A percentile compares a stretch with the other conserved stretches of the same genome.
Evolutionary conservation across 2,797 vertebrate species (phyloP).

Genomic region (Setipinna tenuifilis): DNA sequence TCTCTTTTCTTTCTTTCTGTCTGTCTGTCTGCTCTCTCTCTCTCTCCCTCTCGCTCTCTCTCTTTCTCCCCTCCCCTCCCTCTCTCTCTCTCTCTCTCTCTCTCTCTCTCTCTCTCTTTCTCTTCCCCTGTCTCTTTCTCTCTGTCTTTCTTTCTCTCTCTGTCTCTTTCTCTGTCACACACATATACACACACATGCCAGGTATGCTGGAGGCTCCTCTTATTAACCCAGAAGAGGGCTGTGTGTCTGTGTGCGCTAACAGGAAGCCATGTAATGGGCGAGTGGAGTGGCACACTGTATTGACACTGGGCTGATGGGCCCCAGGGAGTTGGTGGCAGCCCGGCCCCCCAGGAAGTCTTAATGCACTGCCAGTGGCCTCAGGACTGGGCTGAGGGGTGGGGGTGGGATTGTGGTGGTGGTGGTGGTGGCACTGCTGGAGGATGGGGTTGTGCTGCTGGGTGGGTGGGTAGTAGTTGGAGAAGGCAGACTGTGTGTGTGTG

Average conservation of each 20-base stretch:
- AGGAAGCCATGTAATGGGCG: conserved; percentile 51
- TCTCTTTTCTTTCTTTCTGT: not conserved
- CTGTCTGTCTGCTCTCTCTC: not conserved
- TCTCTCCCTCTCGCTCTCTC: not conserved
- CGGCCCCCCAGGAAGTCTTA: conserved; percentile 53
- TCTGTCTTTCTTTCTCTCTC: no score
- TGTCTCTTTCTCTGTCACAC: not conserved
- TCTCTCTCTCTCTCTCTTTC: no score
- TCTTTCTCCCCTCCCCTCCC: not conserved
- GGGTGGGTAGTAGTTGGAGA: not conserved
- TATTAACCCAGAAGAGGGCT: conserved; percentile 49
- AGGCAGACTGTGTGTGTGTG: no score
- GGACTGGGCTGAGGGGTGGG: conserved; percentile 34
- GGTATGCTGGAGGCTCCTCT: conserved; percentile 27
- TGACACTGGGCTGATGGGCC: conserved; percentile 43
- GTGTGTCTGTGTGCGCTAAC: conserved; percentile 50
- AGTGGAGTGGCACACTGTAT: conserved; percentile 46
- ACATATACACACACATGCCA: not conserved
- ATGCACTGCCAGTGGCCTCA: conserved; percentile 40
- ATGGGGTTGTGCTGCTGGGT: not conserved
- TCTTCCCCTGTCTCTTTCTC: no score
- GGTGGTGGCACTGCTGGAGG: not conserved
- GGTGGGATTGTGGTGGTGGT: not conserved
- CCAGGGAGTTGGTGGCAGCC: conserved; percentile 33
- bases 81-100: no score